A percentile compares a stretch with the other conserved stretches of the same genome.
phyloP scores from a whole-genome alignment of 2,797 vertebrate genomes.

The Malurus leucopterus region DNA sequence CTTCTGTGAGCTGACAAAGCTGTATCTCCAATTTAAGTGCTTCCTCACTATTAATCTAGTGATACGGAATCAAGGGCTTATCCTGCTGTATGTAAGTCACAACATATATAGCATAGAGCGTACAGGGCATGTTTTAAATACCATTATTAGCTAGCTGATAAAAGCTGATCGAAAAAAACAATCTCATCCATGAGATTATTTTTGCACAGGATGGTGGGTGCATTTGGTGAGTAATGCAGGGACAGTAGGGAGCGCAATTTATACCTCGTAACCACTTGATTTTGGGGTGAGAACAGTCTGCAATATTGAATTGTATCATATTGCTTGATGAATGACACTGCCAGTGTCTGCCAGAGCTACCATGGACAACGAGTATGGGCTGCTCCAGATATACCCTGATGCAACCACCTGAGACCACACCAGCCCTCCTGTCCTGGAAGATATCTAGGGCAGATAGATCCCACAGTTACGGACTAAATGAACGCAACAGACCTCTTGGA shows the following conservation, averaged over 20 bases:
- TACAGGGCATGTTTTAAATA: background rate
- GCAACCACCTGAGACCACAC: background rate
- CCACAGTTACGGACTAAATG: background rate
- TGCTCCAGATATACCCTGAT: background rate
- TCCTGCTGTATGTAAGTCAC: background rate
- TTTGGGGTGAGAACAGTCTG: background rate
- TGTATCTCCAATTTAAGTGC: background rate
- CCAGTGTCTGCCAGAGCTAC: background rate
- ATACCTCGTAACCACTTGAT: background rate
- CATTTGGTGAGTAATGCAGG: background rate
- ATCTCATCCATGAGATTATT: background rate
- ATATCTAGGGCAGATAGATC: background rate
- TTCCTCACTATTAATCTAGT: background rate
- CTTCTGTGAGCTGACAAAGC: background rate
- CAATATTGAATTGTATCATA: background rate
- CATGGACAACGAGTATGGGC: fast-evolving
- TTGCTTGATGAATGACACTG: background rate
- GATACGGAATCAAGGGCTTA: background rate
- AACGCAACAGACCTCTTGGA: background rate
- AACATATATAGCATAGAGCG: background rate
- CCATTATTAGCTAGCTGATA: background rate
- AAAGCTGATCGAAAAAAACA: too few species aligned
- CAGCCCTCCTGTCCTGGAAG: background rate
- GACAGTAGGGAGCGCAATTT: background rate
- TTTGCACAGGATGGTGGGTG: background rate